Evolutionary conservation across 1,140 invertebrate genomes (phyloP).

Genomic region (Rhagoletis pomonella): DNA sequence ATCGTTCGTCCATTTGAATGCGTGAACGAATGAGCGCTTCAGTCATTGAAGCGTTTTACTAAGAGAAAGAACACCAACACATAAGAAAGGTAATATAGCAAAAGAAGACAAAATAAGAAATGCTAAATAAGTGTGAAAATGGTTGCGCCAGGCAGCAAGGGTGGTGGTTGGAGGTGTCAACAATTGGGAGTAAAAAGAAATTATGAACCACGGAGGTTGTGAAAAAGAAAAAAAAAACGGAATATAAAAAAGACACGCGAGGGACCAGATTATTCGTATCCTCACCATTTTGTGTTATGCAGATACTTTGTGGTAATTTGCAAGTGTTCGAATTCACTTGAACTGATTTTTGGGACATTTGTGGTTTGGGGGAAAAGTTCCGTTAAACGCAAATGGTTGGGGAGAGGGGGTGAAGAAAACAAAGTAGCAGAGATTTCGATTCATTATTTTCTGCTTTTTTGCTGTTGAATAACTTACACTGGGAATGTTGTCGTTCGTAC

Average conservation of each 20-base stretch:
- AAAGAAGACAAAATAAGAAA: slow-evolving; percentile 14
- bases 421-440: not conserved
- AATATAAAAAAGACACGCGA: not conserved
- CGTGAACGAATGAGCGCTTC: not conserved
- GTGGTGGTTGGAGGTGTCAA: slow-evolving; percentile 9
- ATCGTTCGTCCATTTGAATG: not conserved
- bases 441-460: not conserved
- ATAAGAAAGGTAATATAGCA: not conserved
- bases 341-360: not conserved
- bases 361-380: slow-evolving; percentile 4
- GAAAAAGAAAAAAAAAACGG: not conserved
- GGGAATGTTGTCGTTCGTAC: slow-evolving; percentile 99
- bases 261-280: no score
- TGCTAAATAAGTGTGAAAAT: not conserved
- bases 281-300: not conserved
- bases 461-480: slow-evolving; percentile 88
- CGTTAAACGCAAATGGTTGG: not conserved
- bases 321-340: not conserved
- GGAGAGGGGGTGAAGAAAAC: not conserved
- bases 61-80: not conserved
- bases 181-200: slow-evolving; percentile 23
- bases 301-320: not conserved
- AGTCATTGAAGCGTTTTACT: not conserved
- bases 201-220: not conserved
- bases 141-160: not conserved